Conservation (phyloP, 2,797 vertebrate species). For the Anguilla marmorata region DNA sequence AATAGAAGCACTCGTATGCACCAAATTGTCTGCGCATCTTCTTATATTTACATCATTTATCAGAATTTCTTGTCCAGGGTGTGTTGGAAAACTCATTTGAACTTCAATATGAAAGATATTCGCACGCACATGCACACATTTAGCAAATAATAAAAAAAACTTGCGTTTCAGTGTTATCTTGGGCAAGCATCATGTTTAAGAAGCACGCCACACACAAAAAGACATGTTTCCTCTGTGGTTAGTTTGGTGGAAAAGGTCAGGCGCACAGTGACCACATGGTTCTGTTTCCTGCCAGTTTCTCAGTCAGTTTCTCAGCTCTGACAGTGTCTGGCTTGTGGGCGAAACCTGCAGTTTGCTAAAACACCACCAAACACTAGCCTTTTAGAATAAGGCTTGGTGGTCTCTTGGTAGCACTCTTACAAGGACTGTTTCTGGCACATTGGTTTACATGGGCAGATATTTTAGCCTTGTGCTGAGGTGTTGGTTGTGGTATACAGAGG, state of each 20-base stretch:
- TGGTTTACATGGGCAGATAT: not conserved
- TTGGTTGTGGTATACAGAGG: not conserved
- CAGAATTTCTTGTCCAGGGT: not conserved
- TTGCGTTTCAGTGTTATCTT: not conserved
- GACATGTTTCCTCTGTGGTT: not conserved
- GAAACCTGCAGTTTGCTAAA: not conserved
- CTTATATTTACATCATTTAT: not conserved
- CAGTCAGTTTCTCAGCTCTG: conserved; percentile 37
- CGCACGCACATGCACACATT: not conserved
- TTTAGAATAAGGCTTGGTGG: not conserved
- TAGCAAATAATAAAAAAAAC: not conserved
- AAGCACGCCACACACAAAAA: not conserved
- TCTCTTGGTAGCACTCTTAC: too few relatives aligned
- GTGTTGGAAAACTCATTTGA: not conserved
- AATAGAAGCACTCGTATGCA: not conserved
- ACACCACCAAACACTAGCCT: not conserved
- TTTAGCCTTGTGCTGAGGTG: not conserved
- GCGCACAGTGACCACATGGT: not conserved
- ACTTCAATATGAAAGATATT: not conserved
- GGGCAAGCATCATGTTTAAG: not conserved
- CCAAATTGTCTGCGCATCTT: not conserved
- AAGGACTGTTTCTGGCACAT: not conserved
- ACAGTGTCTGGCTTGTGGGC: not conserved
- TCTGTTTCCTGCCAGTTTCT: conserved; percentile 72
- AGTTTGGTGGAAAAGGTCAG: not conserved